Conservation (phyloP, 2,888 invertebrate genomes). For the Coelinius sp. region DNA sequence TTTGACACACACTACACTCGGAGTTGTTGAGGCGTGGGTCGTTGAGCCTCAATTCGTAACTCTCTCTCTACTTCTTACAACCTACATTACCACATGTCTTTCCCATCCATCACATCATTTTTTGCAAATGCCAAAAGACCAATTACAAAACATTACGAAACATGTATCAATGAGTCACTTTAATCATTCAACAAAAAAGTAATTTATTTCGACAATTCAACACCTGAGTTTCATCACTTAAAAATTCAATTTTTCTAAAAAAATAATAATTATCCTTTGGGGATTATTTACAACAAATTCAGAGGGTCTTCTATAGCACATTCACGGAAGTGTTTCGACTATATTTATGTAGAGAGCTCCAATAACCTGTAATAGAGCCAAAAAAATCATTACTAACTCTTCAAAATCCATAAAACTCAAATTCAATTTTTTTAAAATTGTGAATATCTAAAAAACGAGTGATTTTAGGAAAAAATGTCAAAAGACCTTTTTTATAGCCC, state of each 20-base stretch:
- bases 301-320: neutral
- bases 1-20: slow-evolving; percentile 31
- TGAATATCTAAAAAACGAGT: no score
- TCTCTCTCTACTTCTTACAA: slow-evolving; percentile 53
- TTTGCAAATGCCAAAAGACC: neutral
- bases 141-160: neutral
- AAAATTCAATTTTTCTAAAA: neutral
- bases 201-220: slow-evolving; percentile 35
- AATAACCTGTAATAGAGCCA: neutral
- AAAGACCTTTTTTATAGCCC: no score
- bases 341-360: neutral
- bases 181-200: neutral
- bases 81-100: slow-evolving; percentile 44
- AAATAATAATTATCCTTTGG: neutral
- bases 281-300: neutral
- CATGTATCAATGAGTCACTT: neutral
- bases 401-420: neutral
- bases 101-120: slow-evolving; percentile 12
- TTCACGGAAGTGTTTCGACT: slow-evolving; percentile 2
- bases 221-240: slow-evolving; percentile 28
- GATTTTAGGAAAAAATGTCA: no score
- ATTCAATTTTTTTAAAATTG: neutral
- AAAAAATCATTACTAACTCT: neutral
- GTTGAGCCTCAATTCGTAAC: slow-evolving; percentile 57
- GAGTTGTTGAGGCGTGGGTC: slow-evolving; percentile 51